Conservation (phyloP, 2,888 invertebrate species). For the Melieria crassipennis region DNA sequence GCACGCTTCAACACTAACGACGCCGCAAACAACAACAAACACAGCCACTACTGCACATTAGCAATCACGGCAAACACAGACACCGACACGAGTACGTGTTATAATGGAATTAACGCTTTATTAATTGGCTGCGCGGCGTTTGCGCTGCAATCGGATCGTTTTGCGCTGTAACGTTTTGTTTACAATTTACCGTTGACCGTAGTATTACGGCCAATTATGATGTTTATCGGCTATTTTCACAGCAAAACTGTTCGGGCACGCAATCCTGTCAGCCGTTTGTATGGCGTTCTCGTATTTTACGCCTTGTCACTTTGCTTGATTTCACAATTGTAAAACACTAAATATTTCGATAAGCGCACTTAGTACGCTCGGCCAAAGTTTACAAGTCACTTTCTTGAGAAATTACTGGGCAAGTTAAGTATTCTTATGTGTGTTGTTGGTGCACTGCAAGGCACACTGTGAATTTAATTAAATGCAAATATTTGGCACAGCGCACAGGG, state of each 20-base stretch:
- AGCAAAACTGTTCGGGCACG: conserved; percentile 50
- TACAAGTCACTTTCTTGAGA: too few relatives aligned
- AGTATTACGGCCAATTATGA: conserved; percentile 57
- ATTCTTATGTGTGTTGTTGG: too few relatives aligned
- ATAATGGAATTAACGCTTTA: conserved; percentile 41
- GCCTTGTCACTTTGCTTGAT: not conserved
- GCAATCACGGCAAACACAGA: not conserved
- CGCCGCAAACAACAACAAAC: not conserved
- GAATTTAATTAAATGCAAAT: too few relatives aligned
- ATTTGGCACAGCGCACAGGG: too few relatives aligned
- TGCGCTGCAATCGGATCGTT: not conserved
- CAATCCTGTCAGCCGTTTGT: conserved; percentile 28
- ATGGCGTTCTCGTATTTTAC: conserved; percentile 7
- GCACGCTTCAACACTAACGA: not conserved
- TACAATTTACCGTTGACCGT: conserved; percentile 34
- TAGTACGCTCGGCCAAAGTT: too few relatives aligned
- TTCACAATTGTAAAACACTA: not conserved
- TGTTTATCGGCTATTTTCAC: conserved; percentile 48
- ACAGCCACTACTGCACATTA: not conserved
- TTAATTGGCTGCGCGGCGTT: conserved; percentile 23
- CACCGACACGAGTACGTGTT: conserved; percentile 26
- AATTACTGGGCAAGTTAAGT: too few relatives aligned
- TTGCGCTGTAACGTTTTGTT: conserved; percentile 40
- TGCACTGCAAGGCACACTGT: too few relatives aligned
- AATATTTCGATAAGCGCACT: too few relatives aligned